Evolutionary conservation across 1,140 invertebrate species (phyloP), one percentile per base, ranked within the genome.

Genomic region (Euwallacea similis): DNA sequence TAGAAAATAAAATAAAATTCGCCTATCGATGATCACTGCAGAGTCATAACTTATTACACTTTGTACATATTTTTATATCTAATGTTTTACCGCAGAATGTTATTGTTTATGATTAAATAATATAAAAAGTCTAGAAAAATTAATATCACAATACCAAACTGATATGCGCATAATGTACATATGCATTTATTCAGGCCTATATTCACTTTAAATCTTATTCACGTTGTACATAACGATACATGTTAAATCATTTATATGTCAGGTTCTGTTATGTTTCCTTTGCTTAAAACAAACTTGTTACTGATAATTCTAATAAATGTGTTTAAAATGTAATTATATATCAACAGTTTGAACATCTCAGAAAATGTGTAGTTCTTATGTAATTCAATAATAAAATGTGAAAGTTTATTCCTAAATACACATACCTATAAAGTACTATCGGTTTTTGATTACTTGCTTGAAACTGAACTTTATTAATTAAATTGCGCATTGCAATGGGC

Each of bases 261-360:
- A 53, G 44, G 43, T 70, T 70, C 63, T 55, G 60, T 70, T 70
- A 70, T 54, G 68, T 70, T 70, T 61, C 53, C 53, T 21, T 50
- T 58, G 55, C 33, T 50, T 50, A 21, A 44, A 44, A 67, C n/a
- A 50, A 59, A 47, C 55, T 60, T 61, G 58, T 62, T 70, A 70
- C 43, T 15, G 42, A 62, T 44, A 64, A 64, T 64, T 71, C 55
- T 71, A 71, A 71, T 71, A 65, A 71, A 71, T 71, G 69, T 71
- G 62, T 71, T 69, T 66, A 55, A 70, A 71, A 71, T 71, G 69
- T 71, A 71, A 33, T 71, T 71, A 61, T 71, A 47, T 71, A 71
- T 71, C 56, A 42, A 58, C 64, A 61, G 60, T 66, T 71, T 66
- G 15, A 66, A 71, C 46, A 70, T 71, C 63, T 71, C 43, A 58